Evolutionary conservation across 2,888 invertebrate species (phyloP).

Genomic region (Metellina segmentata): DNA sequence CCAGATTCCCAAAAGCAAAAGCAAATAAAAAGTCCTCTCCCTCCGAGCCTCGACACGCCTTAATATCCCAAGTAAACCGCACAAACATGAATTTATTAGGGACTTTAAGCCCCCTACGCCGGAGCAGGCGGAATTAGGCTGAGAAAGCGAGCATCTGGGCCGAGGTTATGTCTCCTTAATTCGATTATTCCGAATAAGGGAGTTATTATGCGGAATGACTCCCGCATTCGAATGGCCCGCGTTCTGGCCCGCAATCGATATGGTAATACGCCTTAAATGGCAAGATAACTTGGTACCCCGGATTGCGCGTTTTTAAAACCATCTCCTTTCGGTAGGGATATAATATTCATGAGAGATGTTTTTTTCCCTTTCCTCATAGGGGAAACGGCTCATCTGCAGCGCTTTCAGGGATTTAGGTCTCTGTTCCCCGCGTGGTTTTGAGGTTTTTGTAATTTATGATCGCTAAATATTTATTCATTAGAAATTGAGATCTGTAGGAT

Average conservation of each 20-base stretch:
- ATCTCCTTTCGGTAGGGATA: not conserved
- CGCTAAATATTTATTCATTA: constrained; percentile 1
- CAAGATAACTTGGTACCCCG: not conserved
- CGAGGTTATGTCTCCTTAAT: constrained; percentile 26
- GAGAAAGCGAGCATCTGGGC: constrained; percentile 50
- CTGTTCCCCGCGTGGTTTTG: no score
- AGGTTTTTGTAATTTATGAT: not conserved
- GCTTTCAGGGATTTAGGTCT: not conserved
- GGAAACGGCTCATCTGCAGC: not conserved
- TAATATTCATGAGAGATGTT: constrained; percentile 8
- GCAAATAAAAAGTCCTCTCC: not conserved
- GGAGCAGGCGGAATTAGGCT: constrained; percentile 14
- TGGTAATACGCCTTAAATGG: not conserved
- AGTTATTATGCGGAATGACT: constrained; percentile 47
- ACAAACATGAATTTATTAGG: constrained; percentile 35
- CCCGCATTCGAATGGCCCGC: constrained; percentile 5
- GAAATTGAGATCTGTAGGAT: not conserved
- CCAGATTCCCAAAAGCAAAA: not conserved
- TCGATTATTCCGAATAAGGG: constrained; percentile 36
- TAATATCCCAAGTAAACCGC: not conserved
- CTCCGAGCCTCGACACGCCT: not conserved
- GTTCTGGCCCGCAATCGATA: constrained; percentile 8
- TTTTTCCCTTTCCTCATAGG: not conserved
- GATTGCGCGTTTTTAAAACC: not conserved
- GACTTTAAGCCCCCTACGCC: constrained; percentile 7